Percentiles rank a stretch among this genome's conserved stretches.
These are phyloP conservation scores for Steinernema scapterisci DNA, from an alignment of 2,888 invertebrate genomes.

Conservation along the genomic window DNA sequence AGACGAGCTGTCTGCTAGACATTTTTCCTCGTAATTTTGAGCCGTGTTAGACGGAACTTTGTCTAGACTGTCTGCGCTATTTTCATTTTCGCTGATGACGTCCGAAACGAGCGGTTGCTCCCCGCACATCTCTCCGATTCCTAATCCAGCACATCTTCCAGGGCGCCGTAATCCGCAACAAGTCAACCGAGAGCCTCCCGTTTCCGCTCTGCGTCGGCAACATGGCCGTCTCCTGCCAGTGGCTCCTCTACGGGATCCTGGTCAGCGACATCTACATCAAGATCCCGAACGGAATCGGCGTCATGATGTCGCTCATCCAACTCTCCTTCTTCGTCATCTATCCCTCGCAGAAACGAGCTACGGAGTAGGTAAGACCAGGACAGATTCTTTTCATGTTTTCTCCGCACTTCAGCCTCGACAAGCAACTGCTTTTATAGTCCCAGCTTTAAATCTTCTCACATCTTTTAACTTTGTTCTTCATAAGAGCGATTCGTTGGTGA, in stretches of 20 bases:
- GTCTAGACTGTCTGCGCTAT: too few species aligned
- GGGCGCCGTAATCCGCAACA: constrained; percentile 78
- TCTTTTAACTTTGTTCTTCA: not conserved
- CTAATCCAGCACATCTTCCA: too few species aligned
- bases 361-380: constrained; percentile 11
- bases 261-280: constrained; percentile 79
- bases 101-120: too few species aligned
- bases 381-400: not conserved
- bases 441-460: not conserved
- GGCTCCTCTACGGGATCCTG: constrained; percentile 82
- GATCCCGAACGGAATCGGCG: constrained; percentile 81
- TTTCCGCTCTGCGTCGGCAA: constrained; percentile 85
- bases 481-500: not conserved
- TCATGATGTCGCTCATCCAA: constrained; percentile 78
- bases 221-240: constrained; percentile 78
- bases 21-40: not conserved
- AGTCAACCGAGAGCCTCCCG: constrained; percentile 84
- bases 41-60: too few species aligned
- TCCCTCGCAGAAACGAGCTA: constrained; percentile 69
- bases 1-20: not conserved
- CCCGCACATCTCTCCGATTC: too few species aligned
- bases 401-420: not conserved
- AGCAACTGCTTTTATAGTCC: constrained; percentile 8
- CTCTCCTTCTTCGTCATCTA: constrained; percentile 79
- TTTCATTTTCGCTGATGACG: too few species aligned